Base-by-base conservation (phyloP, 2,888 invertebrate species). In the Ormyrus pomaceus region DNA sequence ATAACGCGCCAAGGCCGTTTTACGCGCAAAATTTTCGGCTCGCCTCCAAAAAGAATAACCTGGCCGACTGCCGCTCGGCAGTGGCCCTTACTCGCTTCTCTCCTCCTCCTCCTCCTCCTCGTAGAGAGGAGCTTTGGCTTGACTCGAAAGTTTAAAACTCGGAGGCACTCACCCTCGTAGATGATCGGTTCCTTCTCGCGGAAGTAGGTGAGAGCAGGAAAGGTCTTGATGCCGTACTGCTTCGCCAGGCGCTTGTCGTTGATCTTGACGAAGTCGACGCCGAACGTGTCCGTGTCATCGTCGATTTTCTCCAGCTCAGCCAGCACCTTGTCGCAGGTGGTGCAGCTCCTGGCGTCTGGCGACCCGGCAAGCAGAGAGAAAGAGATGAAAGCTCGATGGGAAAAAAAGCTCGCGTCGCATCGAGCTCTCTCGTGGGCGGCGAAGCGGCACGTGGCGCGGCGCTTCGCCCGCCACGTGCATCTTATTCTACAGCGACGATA, bases 181-280 rank as follows among this genome's bases (percentile, higher is more conserved):
- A 98, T 96, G 91, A 98, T 97, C 90, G 98, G 98, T 93, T 97
- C 96, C 92, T 96, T 97, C 92, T 98, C 96, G 92, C 98, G 95
- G 93, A 98, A 98, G 92, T 98, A 98, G 88, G 98, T 97, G 92
- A 98, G 96, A 87, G 98, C 96, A 88, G 98, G 98, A 92, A 98
- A 98, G 92, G 94, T 97, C 91, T 95, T 96, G 92, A 98, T 97
- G 91, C 98, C 98, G 94, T 98, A 96, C 90, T 98, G 97, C 91
- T 98, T 97, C 85, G 98, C 98, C 90, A 97, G 94, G 93, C 97
- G 94, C 93, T 97, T 97, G 93, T 98, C 97, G 94, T 97, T 97
- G 92, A 97, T 97, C 93, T 97, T 98, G 87, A 98, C 97, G 92
- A 98, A 97, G 92, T 97, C 97, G 88, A 98, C 97, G 88, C 97